These are phyloP conservation scores for Cichladusa arquata DNA, from an alignment of 2,113 vertebrate genomes.

Conservation along the genomic window DNA sequence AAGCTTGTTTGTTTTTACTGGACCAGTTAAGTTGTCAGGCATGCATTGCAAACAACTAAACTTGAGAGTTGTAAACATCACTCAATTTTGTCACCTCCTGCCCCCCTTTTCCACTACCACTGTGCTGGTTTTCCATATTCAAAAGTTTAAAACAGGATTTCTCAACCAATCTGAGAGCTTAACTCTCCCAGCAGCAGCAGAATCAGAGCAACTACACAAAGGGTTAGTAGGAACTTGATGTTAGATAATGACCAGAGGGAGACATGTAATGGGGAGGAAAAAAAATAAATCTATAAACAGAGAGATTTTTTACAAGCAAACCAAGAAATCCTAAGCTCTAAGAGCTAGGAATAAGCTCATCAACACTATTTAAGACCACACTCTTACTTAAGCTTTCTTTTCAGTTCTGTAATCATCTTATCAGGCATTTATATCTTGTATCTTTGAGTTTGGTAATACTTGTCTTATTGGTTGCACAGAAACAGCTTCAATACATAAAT, in stretches of 20 bases:
- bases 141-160: background rate
- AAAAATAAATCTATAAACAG: accelerated
- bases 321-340: background rate
- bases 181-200: background rate
- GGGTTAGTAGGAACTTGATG: background rate
- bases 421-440: background rate
- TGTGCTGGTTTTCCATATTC: background rate
- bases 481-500: background rate
- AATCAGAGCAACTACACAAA: background rate
- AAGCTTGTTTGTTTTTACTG: background rate
- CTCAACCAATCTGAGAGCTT: background rate
- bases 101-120: background rate
- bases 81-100: background rate
- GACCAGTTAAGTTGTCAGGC: background rate
- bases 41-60: background rate
- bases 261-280: background rate
- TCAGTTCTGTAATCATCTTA: background rate
- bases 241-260: background rate
- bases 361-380: background rate
- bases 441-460: background rate
- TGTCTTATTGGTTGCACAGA: background rate
- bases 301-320: background rate
- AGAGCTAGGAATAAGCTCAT: background rate
- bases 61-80: background rate
- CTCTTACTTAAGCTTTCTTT: background rate